phyloP scores from a whole-genome alignment of 1,140 invertebrate species.

The Diachasma alloeum region DNA sequence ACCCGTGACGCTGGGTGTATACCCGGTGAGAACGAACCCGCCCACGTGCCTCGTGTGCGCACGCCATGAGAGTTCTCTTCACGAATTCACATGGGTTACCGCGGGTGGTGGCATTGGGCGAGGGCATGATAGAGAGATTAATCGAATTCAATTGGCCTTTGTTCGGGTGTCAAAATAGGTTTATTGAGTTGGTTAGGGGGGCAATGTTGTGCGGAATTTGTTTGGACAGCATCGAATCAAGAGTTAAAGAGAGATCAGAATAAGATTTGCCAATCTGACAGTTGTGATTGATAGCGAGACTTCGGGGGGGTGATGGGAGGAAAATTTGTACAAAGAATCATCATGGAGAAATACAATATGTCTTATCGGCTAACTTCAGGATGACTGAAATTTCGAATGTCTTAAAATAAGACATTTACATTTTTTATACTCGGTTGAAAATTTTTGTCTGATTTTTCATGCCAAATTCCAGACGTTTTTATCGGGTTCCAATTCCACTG shows the following conservation, averaged over 20 bases:
- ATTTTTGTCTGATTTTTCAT: no score
- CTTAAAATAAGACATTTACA: no score
- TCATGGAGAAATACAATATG: no score
- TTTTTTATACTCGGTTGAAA: no score
- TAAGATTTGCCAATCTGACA: no score
- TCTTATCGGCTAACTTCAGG: no score
- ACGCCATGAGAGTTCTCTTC: background rate
- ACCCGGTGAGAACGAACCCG: background rate
- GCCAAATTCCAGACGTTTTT: no score
- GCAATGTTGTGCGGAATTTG: background rate
- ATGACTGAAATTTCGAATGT: no score
- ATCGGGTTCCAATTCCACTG: no score
- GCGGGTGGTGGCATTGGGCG: background rate
- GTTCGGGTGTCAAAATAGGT: slow-evolving; percentile 47
- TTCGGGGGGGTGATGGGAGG: no score
- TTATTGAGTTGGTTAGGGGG: background rate
- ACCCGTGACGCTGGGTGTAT: slow-evolving; percentile 29
- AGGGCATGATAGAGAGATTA: slow-evolving; percentile 41
- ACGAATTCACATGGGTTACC: background rate
- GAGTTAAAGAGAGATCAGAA: background rate
- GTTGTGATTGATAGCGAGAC: no score
- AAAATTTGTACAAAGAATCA: no score
- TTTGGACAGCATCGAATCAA: background rate
- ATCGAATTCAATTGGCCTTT: slow-evolving; percentile 49
- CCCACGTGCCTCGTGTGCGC: slow-evolving; percentile 14